Evolutionary conservation across 92 coral and sea anemone species (phyloP), one percentile per base, ranked within the genome.

Genomic region (Epizoanthus stellaris): DNA sequence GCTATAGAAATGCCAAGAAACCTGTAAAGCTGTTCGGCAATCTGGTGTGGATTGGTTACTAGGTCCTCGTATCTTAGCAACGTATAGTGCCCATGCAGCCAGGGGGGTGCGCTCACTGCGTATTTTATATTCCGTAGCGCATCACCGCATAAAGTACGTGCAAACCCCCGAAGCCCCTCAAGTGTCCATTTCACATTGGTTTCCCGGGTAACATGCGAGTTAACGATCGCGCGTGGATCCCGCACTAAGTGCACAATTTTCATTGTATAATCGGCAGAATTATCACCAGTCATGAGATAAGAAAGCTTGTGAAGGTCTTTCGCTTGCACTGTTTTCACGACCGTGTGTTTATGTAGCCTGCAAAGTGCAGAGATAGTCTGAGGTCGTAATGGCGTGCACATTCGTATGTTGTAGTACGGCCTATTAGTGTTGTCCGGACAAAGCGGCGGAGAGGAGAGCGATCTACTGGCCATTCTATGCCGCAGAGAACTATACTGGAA

Each of bases 51-150:
- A 43, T 85, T 87, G 70, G 88, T 85, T 39, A 96, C 93, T 4
- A 96, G 86, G 69, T 96, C 99, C 59, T 96, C 99, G 91, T 94
- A 96, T 59, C 98, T 89, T 43, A 96, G 88, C 94, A 92, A 75
- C 75, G 98, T 92, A 73, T 92, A 94, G 40, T 92, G 96, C 1
- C 98, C 95, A 13, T 86, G 93, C 75, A 91, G 66, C 93, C 91
- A 91, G 16, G 93, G 87, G n/a, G 94, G 97, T 16, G 95, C 88
- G 62, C 93, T 93, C n/a, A 89, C 95, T 3, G 95, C 96, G 81
- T 94, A 92, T 85, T 91, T 92, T 72, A 95, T 87, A 42, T 96
- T 96, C 13, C 91, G 88, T 25, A 94, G 54, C 80, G 92, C 88
- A 67, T 93, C 94, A 16, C 82, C 86, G 64, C 99, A 96, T 70